Conservation (phyloP, 2,113 vertebrate genomes). For the Hippocampus mohnikei region DNA sequence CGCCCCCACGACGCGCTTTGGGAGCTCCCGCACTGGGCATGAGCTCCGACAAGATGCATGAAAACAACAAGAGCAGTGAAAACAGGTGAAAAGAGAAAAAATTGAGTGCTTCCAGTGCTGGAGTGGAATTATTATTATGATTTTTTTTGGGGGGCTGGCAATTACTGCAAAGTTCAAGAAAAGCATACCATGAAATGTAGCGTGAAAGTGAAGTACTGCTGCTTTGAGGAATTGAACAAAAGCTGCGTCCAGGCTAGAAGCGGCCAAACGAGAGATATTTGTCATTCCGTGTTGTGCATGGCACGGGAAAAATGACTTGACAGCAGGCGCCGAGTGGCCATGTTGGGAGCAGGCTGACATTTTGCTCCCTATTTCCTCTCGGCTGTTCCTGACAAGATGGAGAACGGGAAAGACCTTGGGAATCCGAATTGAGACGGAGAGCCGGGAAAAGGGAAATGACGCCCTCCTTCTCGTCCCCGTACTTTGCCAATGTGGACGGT, state of each 20-base stretch:
- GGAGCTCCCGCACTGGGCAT: background rate
- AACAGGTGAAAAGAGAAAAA: background rate
- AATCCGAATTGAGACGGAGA: conserved; percentile 12
- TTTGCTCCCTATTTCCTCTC: conserved; percentile 38
- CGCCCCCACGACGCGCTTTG: background rate
- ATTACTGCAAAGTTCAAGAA: background rate
- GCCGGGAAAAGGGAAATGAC: conserved; percentile 15
- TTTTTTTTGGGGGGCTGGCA: background rate
- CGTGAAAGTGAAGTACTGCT: background rate
- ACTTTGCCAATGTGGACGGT: background rate
- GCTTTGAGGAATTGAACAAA: background rate
- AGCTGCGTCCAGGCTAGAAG: background rate
- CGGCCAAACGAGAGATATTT: background rate
- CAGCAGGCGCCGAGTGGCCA: conserved; percentile 23
- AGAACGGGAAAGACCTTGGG: conserved; percentile 3
- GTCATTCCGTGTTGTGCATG: background rate
- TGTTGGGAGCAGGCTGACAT: conserved; percentile 25
- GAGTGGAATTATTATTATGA: too few species aligned
- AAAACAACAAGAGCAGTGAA: background rate
- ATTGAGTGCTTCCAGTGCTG: too few species aligned
- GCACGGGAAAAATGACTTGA: background rate
- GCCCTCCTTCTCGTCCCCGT: conserved; percentile 1
- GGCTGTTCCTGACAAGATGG: conserved; percentile 34
- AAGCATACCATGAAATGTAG: background rate
- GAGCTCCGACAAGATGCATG: background rate